Evolutionary conservation across 2,797 vertebrate species (phyloP), one percentile per base, ranked within the genome.

Genomic region (Cynopterus sphinx): DNA sequence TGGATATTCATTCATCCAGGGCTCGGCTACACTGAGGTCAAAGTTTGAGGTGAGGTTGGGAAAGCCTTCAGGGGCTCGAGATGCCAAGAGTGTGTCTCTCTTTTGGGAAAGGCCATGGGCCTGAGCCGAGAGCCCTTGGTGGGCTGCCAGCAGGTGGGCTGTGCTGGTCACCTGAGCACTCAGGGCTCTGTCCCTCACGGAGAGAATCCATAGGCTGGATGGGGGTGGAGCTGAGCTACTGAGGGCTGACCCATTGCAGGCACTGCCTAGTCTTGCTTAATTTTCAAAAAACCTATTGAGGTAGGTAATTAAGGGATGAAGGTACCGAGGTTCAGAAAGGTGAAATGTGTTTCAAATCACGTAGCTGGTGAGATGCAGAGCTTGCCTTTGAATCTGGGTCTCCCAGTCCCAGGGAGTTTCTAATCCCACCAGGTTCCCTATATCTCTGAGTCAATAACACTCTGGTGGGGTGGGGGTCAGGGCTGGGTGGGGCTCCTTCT

Each of bases 161-260:
- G 33, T 21, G 28, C 31, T 9, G 57, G 36, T n/a, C 53, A 2
- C n/a, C 75, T 33, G 17, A 19, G 46, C 1, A 2, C 26, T 6
- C 8, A 2, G 49, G 31, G 15, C 36, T 16, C 71, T 55, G 84
- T 22, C 15, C 24, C 39, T 89, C 68, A 9, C 0, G 9, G 0
- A 24, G 0, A 61, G 74, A 51, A 22, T 1, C 15, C 12, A 0
- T 0, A 16, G 22, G 36, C 1, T 51, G 26, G 49, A 16, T 2
- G 16, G 17, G 17, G 57, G 24, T 4, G 13, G 36, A 84, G 68
- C 57, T 17, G 39, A 10, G 2, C 43, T 36, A 22, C 0, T 5
- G 11, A 28, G n/a, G 7, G 10, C 22, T 0, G 1, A 39, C 11
- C 43, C 16, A 15, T 43, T 15, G 28, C 7, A 61, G 73, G 70